Conservation (phyloP, 2,888 invertebrate genomes). For the Rotaria sp. region DNA sequence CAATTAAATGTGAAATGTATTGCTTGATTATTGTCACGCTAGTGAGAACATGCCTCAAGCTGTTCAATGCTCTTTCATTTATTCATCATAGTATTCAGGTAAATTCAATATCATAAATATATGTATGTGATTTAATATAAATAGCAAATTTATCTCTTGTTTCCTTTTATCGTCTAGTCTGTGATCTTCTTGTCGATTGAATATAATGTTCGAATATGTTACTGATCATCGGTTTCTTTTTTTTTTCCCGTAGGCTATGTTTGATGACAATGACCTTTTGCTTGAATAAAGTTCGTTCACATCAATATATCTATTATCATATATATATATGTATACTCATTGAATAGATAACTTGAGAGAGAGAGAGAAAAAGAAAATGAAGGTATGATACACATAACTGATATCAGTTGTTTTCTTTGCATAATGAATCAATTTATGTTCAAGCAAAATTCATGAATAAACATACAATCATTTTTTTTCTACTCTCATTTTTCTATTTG, state of each 20-base stretch:
- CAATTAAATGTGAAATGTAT: background rate
- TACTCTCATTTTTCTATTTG: background rate
- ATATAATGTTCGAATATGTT: background rate
- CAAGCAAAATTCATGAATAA: background rate
- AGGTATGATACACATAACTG: background rate
- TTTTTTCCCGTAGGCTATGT: background rate
- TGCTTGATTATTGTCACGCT: background rate
- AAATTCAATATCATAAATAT: background rate
- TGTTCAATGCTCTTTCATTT: background rate
- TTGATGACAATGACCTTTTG: background rate
- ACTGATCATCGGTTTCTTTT: background rate
- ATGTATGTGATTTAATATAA: background rate
- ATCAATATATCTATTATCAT: background rate
- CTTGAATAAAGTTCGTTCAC: background rate
- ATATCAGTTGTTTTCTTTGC: slow-evolving; percentile 14
- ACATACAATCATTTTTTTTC: background rate
- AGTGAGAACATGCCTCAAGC: background rate
- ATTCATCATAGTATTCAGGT: background rate
- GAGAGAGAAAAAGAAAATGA: background rate
- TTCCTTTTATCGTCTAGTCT: background rate
- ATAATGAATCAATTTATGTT: background rate
- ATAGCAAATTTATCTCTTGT: background rate
- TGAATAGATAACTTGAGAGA: background rate
- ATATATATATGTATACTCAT: background rate
- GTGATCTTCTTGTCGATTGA: background rate